These are phyloP conservation scores for Tetramorium parvispinum DNA, from an alignment of 1,140 invertebrate species.

Conservation along the genomic window DNA sequence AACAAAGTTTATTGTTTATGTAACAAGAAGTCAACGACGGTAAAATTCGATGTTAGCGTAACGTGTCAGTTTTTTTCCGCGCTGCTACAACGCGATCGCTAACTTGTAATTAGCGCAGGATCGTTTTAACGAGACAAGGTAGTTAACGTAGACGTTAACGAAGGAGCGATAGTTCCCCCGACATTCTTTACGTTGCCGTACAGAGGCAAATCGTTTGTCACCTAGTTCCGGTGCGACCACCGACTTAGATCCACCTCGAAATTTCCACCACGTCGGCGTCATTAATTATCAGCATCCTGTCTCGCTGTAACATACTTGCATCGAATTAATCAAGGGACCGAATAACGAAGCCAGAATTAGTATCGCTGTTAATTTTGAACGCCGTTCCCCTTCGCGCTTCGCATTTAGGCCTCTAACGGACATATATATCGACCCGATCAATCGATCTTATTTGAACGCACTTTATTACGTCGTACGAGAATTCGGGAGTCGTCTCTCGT, in stretches of 20 bases:
- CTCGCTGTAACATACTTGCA: constrained; percentile 36
- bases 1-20: constrained; percentile 13
- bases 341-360: constrained; percentile 45
- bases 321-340: constrained; percentile 51
- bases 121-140: constrained; percentile 40
- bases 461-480: constrained; percentile 35
- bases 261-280: constrained; percentile 51
- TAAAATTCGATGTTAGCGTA: constrained; percentile 31
- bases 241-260: constrained; percentile 52
- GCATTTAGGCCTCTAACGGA: neutral
- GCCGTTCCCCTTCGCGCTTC: neutral
- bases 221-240: constrained; percentile 52
- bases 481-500: constrained; percentile 34
- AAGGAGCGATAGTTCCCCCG: constrained; percentile 50
- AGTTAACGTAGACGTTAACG: constrained; percentile 53
- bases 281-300: constrained; percentile 48
- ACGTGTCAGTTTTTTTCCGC: neutral
- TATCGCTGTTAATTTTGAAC: constrained; percentile 39
- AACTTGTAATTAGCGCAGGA: constrained; percentile 46
- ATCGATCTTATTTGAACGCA: constrained; percentile 23
- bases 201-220: constrained; percentile 58
- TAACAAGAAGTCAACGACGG: neutral
- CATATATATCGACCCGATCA: constrained; percentile 6
- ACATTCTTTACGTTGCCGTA: constrained; percentile 35
- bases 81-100: constrained; percentile 30